Evolutionary conservation across 2,888 invertebrate genomes (phyloP).

Genomic region (Linnaemya vulpina): DNA sequence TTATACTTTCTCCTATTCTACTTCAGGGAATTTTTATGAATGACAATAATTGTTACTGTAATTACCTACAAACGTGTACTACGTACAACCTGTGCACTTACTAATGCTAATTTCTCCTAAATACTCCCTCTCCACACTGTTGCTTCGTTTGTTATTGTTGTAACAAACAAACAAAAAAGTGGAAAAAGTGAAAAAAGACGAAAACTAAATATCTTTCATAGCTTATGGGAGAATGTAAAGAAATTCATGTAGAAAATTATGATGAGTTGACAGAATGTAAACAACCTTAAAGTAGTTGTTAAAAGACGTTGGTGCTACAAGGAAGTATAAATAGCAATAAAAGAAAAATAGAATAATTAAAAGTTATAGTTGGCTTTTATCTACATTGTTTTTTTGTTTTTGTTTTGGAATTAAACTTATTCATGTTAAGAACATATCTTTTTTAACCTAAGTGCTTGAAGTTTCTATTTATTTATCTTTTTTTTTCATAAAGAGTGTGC

Average conservation of each 20-base stretch:
- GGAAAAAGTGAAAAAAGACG: background rate
- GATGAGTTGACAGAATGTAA: constrained; percentile 70
- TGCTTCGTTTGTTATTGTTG: constrained; percentile 44
- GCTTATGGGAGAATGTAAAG: constrained; percentile 31
- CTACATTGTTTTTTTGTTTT: background rate
- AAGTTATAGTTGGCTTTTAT: constrained; percentile 35
- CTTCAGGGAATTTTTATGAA: constrained; percentile 45
- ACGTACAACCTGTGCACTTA: constrained; percentile 53
- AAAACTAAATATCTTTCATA: constrained; percentile 38
- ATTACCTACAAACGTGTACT: constrained; percentile 28
- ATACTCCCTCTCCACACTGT: constrained; percentile 4
- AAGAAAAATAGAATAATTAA: constrained; percentile 35
- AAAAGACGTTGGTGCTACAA: constrained; percentile 67
- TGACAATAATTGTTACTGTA: constrained; percentile 53
- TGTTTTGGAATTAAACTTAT: constrained; percentile 3
- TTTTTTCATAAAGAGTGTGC: background rate
- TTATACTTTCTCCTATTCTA: constrained; percentile 41
- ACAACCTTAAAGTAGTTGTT: constrained; percentile 69
- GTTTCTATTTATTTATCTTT: constrained; percentile 2
- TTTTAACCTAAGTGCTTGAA: constrained; percentile 26
- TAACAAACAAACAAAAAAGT: constrained; percentile 33
- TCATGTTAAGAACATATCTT: background rate
- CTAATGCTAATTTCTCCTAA: constrained; percentile 43
- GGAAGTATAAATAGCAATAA: constrained; percentile 57
- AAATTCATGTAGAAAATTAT: constrained; percentile 65